Evolutionary conservation across 2,888 invertebrate genomes (phyloP).

Genomic region (Melangyna quadrimaculata): DNA sequence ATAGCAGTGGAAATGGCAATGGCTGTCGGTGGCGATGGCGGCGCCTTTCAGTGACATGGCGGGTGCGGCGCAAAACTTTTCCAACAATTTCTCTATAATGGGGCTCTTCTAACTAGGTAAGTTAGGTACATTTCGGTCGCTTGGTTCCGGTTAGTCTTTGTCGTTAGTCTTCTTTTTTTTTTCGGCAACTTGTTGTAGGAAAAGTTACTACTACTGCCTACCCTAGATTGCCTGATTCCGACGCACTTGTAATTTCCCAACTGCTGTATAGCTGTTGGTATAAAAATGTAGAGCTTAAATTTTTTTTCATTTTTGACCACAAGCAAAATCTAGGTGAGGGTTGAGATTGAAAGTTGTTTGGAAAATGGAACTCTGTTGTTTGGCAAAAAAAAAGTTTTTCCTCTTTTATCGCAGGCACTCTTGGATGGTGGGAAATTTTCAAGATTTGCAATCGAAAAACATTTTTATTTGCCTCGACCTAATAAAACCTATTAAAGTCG

Average conservation of each 20-base stretch:
- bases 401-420: slow-evolving; percentile 49
- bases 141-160: slow-evolving; percentile 4
- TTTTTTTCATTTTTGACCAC: slow-evolving; percentile 3
- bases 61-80: slow-evolving; percentile 50
- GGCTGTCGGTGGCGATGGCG: not conserved
- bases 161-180: not conserved
- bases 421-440: slow-evolving; percentile 49
- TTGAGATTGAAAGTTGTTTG: not conserved
- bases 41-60: not conserved
- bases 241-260: slow-evolving; percentile 50
- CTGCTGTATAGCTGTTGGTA: not conserved
- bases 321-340: slow-evolving; percentile 2
- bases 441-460: slow-evolving; percentile 68
- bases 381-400: slow-evolving; percentile 47
- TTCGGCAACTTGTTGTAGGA: slow-evolving; percentile 58
- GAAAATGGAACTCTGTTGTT: not conserved
- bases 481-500: slow-evolving; percentile 66
- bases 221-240: slow-evolving; percentile 52
- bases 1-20: not conserved
- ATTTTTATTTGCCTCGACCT: slow-evolving; percentile 60
- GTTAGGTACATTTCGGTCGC: not conserved
- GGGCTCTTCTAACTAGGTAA: not conserved
- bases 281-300: too few relatives aligned
- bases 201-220: slow-evolving; percentile 66
- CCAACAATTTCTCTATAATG: slow-evolving; percentile 54